These are phyloP conservation scores for Pocillopora damicornis DNA, from an alignment of 64 coral and sea anemone genomes.

Conservation along the genomic window DNA sequence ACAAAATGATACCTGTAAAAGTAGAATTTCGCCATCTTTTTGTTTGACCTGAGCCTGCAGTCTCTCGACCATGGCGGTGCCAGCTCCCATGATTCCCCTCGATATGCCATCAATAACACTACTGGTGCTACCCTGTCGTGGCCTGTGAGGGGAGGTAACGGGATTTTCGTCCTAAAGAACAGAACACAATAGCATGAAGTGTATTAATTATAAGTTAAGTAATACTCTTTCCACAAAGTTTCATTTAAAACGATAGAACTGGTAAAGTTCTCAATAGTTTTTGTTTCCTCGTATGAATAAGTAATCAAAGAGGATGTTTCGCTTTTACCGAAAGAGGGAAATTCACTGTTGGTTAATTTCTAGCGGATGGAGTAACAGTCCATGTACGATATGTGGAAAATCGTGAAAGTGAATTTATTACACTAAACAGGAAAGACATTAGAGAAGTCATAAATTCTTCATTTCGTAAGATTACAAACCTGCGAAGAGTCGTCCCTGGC, in stretches of 20 bases:
- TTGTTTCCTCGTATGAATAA: too few species aligned
- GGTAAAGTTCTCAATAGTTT: too few species aligned
- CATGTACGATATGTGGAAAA: too few species aligned
- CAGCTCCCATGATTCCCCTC: conserved; percentile 34
- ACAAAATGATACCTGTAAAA: conserved; percentile 45
- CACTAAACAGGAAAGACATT: too few species aligned
- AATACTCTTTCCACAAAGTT: not conserved
- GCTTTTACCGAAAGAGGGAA: too few species aligned
- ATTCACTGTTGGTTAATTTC: not conserved
- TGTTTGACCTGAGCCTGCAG: conserved; percentile 74
- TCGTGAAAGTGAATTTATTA: too few species aligned
- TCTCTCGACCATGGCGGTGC: conserved; percentile 61
- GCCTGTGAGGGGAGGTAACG: conserved; percentile 3
- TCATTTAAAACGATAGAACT: too few species aligned
- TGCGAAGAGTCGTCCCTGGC: not conserved
- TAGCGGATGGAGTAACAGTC: not conserved
- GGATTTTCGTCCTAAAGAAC: not conserved
- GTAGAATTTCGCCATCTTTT: conserved; percentile 75
- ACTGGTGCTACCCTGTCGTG: conserved; percentile 38
- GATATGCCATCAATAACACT: conserved; percentile 47
- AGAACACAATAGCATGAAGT: not conserved
- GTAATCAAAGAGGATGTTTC: too few species aligned
- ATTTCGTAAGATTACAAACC: not conserved
- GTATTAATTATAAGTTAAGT: not conserved
- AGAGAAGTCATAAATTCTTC: not conserved